Conservation (phyloP, 1,140 invertebrate species). For the Tetraneura akinire region DNA sequence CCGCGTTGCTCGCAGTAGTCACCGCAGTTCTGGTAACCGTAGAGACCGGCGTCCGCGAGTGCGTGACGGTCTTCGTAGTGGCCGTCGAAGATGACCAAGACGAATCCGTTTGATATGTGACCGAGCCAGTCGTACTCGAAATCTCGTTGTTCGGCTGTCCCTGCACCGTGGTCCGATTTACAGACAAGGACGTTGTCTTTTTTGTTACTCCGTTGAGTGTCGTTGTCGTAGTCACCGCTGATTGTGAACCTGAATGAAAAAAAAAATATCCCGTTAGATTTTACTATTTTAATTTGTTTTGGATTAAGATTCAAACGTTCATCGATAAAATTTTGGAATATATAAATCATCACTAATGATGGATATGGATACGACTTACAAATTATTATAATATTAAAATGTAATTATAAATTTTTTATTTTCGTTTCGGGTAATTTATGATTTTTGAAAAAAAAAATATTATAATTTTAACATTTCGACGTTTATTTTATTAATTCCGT, state of each 20-base stretch:
- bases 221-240: background rate
- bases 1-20: background rate
- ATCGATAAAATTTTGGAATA: too few species aligned
- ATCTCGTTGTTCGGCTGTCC: background rate
- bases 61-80: constrained; percentile 41
- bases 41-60: background rate
- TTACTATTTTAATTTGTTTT: too few species aligned
- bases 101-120: background rate
- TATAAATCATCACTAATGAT: too few species aligned
- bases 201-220: background rate
- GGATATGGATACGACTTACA: too few species aligned
- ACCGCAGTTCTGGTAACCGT: constrained; percentile 4
- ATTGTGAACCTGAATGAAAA: background rate
- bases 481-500: too few species aligned
- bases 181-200: background rate
- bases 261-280: background rate
- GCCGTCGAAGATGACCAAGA: background rate
- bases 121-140: background rate
- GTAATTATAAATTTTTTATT: too few species aligned
- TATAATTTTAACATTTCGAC: too few species aligned
- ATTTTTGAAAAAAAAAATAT: too few species aligned
- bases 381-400: too few species aligned
- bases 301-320: too few species aligned
- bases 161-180: background rate
- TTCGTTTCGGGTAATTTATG: too few species aligned